phyloP scores from a whole-genome alignment of 2,797 vertebrate species.

The Sebastes iracundus region DNA sequence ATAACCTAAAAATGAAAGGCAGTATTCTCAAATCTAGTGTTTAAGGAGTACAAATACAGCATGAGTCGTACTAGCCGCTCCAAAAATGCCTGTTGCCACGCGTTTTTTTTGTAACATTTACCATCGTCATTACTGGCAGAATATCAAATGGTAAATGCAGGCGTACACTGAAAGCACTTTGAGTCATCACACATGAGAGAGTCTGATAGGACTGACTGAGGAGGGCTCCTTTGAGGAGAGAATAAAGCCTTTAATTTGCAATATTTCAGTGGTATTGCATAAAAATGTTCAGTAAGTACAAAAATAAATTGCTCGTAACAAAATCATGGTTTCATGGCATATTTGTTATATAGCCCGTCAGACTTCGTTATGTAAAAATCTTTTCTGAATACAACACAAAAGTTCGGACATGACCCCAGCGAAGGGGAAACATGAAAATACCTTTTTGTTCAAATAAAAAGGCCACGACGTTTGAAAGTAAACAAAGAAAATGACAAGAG shows the following conservation, averaged over 20 bases:
- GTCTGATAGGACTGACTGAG: conserved; percentile 52
- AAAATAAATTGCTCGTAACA: conserved; percentile 83
- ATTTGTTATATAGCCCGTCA: conserved; percentile 56
- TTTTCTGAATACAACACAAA: conserved; percentile 64
- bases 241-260: conserved; percentile 74
- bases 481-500: conserved; percentile 11
- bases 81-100: conserved; percentile 46
- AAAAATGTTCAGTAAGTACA: conserved; percentile 77
- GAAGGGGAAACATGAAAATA: conserved; percentile 51
- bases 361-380: conserved; percentile 67
- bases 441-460: conserved; percentile 64
- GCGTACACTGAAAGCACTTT: conserved; percentile 70
- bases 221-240: conserved; percentile 65
- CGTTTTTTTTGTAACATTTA: conserved; percentile 51
- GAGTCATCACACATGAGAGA: conserved; percentile 56
- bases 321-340: conserved; percentile 79
- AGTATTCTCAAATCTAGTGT: conserved; percentile 55
- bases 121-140: conserved; percentile 44
- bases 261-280: conserved; percentile 72
- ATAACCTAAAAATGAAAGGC: conserved; percentile 57
- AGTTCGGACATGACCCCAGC: conserved; percentile 38
- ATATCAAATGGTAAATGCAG: conserved; percentile 61
- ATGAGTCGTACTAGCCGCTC: conserved; percentile 28
- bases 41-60: conserved; percentile 38
- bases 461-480: conserved; percentile 65